Base-by-base conservation (phyloP, 2,888 invertebrate genomes). In the Apoda limacodes region DNA sequence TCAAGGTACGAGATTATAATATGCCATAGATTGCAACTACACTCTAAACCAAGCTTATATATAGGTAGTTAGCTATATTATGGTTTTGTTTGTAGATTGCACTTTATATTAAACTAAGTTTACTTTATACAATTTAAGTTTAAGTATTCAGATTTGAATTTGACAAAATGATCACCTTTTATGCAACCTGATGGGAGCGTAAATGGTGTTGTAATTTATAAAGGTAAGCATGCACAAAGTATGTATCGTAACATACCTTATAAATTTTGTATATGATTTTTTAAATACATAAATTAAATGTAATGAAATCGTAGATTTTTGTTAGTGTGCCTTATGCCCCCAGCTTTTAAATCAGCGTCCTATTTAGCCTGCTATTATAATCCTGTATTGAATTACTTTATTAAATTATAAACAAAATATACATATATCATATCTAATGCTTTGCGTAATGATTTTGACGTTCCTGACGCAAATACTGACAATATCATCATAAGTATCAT, bases 1-100 rank as follows among this genome's bases (percentile, higher is more conserved):
- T 61, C 91, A 91, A 89, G 91, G 90, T 90, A 83, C 54, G 45
- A 25, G 27, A 12, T 22, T 13, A 9, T n/a, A 10, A 14, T 27
- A n/a, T 13, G 24, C 21, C 28, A 10, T 19, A 34, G 32, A 27
- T 35, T 28, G 28, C 35, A 23, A 34, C 32, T 14, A 40, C 31
- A 47, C 35, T 43, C 44, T 48, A 37, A 57, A 53, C 43, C 45
- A 45, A 55, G 74, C 76, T 71, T 74, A 64, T 53, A 48, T 55
- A 60, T 59, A 61, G 50, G 76, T 78, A 78, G 78, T 69, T 80
- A 75, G 76, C 50, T 51, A 61, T 48, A 60, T 62, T 66, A 59
- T 5, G 17, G 55, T 65, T 75, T 72, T 70, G 54, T 67, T 72
- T 72, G 72, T 78, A 78, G 78, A 59, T 50, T 66, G 78, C 78